Evolutionary conservation across 1,140 invertebrate species (phyloP).

Genomic region (Ostrea denselamellosa): DNA sequence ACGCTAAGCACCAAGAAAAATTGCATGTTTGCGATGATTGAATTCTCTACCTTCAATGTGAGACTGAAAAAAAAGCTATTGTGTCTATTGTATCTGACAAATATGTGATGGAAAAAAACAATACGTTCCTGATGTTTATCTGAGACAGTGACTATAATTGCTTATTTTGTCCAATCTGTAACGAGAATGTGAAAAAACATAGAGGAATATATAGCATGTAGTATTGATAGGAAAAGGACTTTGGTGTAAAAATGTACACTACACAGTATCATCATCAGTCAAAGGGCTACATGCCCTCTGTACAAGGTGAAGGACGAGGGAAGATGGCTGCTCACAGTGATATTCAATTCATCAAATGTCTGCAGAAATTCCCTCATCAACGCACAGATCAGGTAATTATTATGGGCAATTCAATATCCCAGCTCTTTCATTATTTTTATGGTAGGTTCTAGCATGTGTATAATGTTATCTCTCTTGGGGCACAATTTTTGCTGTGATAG

Average conservation of each 20-base stretch:
- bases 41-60: background rate
- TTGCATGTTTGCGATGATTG: background rate
- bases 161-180: background rate
- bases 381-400: slow-evolving; percentile 65
- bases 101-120: slow-evolving; percentile 15
- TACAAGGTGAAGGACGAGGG: background rate
- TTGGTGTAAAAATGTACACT: slow-evolving; percentile 31
- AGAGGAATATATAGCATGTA: background rate
- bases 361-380: slow-evolving; percentile 64
- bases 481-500: no score
- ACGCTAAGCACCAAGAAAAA: background rate
- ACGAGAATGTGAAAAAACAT: background rate
- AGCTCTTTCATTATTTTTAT: no score
- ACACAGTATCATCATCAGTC: slow-evolving; percentile 18
- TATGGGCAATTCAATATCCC: background rate
- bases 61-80: background rate
- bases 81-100: background rate
- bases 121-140: background rate
- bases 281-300: background rate
- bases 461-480: no score
- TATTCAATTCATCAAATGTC: slow-evolving; percentile 62
- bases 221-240: background rate
- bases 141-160: background rate
- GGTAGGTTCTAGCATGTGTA: no score
- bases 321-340: slow-evolving; percentile 54